Percentiles rank a stretch among this genome's conserved stretches.
phyloP scores from a whole-genome alignment of 2,113 vertebrate species.

The Megatriorchis doriae region DNA sequence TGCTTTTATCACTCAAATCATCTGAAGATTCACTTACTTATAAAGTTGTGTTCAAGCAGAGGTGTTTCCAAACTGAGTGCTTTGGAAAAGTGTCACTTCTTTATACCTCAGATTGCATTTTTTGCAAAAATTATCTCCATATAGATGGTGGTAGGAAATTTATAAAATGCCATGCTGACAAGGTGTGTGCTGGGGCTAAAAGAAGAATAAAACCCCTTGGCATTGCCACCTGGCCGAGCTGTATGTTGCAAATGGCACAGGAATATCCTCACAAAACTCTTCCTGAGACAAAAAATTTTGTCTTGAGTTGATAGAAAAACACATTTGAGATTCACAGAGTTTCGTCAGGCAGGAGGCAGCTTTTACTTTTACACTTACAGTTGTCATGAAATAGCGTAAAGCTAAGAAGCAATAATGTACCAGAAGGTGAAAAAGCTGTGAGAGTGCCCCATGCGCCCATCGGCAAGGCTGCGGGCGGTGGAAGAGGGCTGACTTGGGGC shows the following conservation, averaged over 20 bases:
- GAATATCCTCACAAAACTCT: neutral
- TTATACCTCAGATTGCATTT: neutral
- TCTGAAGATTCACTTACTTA: neutral
- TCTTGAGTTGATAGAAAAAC: neutral
- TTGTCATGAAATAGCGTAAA: neutral
- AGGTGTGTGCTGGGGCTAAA: fast-evolving
- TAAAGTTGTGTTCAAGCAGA: neutral
- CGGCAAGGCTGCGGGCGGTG: neutral
- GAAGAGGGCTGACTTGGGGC: neutral
- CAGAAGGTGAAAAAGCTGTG: neutral
- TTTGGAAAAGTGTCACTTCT: neutral
- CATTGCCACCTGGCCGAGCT: fast-evolving
- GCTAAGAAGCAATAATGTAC: neutral
- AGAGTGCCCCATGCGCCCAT: fast-evolving
- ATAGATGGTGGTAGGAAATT: neutral
- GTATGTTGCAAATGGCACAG: fast-evolving
- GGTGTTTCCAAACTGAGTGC: neutral
- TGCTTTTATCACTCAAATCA: neutral
- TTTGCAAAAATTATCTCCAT: neutral
- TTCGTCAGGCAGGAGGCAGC: neutral
- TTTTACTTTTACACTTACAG: neutral
- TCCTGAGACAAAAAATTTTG: neutral
- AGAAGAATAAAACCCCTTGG: neutral
- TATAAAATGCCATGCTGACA: neutral
- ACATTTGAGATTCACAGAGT: neutral